Conservation (phyloP, 2,797 vertebrate genomes). For the Myioborus miniatus region DNA sequence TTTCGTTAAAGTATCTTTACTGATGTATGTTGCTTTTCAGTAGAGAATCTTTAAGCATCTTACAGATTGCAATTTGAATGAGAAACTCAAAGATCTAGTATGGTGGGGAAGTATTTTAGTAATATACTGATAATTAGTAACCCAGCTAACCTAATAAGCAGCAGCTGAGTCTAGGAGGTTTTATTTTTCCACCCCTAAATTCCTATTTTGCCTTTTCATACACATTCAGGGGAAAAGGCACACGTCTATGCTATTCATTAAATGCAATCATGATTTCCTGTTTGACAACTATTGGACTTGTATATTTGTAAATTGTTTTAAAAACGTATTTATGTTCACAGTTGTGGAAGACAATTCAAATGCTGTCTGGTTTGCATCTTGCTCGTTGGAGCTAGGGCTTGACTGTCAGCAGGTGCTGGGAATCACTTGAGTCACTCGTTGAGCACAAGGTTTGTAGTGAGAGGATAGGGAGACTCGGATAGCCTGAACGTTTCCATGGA, state of each 20-base stretch:
- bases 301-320: neutral
- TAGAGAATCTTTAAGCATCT: neutral
- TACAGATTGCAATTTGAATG: neutral
- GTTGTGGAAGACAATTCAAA: neutral
- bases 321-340: neutral
- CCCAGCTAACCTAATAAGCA: neutral
- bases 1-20: neutral
- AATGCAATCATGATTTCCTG: neutral
- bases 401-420: neutral
- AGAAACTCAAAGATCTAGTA: neutral
- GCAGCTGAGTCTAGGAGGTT: neutral
- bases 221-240: fast-evolving
- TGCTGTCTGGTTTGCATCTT: neutral
- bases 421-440: neutral
- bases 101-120: neutral
- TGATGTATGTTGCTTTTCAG: neutral
- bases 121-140: neutral
- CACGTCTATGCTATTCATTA: neutral
- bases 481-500: neutral
- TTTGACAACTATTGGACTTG: neutral
- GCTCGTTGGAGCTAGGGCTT: neutral
- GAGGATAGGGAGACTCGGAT: neutral
- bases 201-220: neutral
- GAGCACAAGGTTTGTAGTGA: neutral
- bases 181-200: neutral